Percentiles rank a stretch among this genome's conserved stretches.
These are phyloP conservation scores for Oscheius onirici DNA, from an alignment of 2,888 invertebrate species.

Conservation along the genomic window DNA sequence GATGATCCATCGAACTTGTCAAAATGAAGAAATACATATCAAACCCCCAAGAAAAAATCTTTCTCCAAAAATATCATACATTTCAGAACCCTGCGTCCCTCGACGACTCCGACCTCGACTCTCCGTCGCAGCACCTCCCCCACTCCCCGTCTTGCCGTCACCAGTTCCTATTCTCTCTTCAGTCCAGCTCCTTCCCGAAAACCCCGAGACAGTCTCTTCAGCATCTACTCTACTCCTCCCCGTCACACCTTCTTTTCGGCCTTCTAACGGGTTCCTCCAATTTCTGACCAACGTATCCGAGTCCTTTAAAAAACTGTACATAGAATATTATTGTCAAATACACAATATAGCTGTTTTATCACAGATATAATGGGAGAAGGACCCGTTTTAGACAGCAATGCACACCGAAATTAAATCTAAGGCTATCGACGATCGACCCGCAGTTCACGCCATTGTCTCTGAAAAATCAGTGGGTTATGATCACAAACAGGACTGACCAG, in stretches of 20 bases:
- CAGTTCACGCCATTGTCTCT: slow-evolving; percentile 23
- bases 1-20: too few species aligned
- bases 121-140: slow-evolving; percentile 25
- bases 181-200: slow-evolving; percentile 55
- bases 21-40: too few species aligned
- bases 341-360: background rate
- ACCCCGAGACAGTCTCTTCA: slow-evolving; percentile 53
- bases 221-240: slow-evolving; percentile 51
- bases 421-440: slow-evolving; percentile 23
- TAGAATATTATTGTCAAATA: background rate
- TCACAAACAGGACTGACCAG: too few species aligned
- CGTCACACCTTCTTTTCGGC: slow-evolving; percentile 65
- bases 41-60: too few species aligned
- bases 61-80: background rate
- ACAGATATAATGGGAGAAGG: background rate
- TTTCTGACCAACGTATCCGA: too few species aligned
- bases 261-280: slow-evolving; percentile 51
- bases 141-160: slow-evolving; percentile 36
- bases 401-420: background rate
- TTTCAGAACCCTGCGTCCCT: slow-evolving; percentile 23
- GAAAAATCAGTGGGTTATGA: background rate
- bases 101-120: slow-evolving; percentile 3
- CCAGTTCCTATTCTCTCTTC: slow-evolving; percentile 49
- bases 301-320: background rate
- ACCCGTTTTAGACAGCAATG: slow-evolving; percentile 6